A percentile compares a stretch with the other conserved stretches of the same genome.
Conservation (phyloP, 2,888 invertebrate species). For the Cephalotes varians region DNA sequence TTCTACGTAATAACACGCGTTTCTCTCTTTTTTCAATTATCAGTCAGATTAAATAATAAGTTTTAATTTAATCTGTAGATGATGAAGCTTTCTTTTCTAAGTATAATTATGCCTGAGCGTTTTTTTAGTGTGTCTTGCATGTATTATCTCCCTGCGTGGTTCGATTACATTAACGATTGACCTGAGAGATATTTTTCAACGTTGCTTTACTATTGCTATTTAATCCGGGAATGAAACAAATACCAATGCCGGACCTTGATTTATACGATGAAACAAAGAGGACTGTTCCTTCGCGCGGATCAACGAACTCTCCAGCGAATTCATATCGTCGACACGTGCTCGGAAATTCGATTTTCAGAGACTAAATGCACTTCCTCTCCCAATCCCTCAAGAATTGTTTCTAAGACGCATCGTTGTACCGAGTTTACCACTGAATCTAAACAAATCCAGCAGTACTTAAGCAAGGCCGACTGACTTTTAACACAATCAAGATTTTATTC, state of each 20-base stretch:
- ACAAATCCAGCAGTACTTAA: not conserved
- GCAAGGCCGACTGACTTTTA: not conserved
- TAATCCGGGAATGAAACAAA: not conserved
- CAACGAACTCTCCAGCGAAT: slow-evolving; percentile 58
- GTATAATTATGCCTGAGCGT: not conserved
- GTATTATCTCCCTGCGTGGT: not conserved
- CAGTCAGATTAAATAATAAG: not conserved
- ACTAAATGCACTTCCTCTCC: not conserved
- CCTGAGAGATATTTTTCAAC: not conserved
- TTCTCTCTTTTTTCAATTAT: not conserved
- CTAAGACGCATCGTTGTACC: slow-evolving; percentile 14
- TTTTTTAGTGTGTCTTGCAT: not conserved
- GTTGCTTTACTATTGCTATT: not conserved
- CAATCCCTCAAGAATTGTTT: slow-evolving; percentile 1
- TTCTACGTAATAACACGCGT: not conserved
- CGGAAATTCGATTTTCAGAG: slow-evolving; percentile 43
- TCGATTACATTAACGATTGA: not conserved
- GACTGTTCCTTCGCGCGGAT: slow-evolving; percentile 41
- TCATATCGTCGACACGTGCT: slow-evolving; percentile 30
- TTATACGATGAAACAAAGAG: slow-evolving; percentile 14
- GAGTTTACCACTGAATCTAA: not conserved
- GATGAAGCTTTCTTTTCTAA: not conserved
- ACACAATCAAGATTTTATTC: not conserved
- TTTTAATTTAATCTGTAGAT: not conserved
- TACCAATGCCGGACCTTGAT: slow-evolving; percentile 2